These are phyloP conservation scores for Glyphotaelius pellucidus DNA, from an alignment of 2,888 invertebrate genomes.

Conservation along the genomic window DNA sequence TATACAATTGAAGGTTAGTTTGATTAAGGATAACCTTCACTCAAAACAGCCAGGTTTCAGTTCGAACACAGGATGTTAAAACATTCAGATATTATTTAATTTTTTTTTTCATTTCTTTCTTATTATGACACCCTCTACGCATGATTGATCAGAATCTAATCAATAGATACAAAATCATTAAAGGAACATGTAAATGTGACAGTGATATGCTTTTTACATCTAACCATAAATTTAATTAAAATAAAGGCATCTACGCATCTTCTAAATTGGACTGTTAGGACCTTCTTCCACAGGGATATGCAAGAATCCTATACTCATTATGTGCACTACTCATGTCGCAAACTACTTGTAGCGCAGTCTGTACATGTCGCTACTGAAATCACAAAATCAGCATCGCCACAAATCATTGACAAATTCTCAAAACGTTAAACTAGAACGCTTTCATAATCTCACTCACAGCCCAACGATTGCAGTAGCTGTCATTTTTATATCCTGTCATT, in stretches of 20 bases:
- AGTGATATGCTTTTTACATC: background rate
- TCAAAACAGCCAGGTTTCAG: background rate
- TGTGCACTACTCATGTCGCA: too few species aligned
- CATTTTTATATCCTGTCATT: too few species aligned
- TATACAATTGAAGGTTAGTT: background rate
- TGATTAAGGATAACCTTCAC: background rate
- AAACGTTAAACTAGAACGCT: too few species aligned
- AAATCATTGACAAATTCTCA: too few species aligned
- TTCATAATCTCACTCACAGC: too few species aligned
- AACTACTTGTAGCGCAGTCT: too few species aligned
- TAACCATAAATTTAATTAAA: background rate
- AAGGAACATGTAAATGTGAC: background rate
- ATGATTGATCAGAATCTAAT: background rate
- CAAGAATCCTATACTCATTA: too few species aligned
- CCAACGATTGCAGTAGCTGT: too few species aligned
- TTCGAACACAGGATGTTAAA: background rate
- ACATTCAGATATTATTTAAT: background rate
- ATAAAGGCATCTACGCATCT: background rate
- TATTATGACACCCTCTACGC: background rate
- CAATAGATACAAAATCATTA: background rate
- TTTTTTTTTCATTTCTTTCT: background rate
- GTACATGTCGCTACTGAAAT: too few species aligned
- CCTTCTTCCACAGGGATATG: too few species aligned
- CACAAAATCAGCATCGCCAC: too few species aligned
- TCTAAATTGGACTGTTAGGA: background rate